Percentiles rank a stretch among this genome's conserved stretches.
phyloP scores from a whole-genome alignment of 2,888 invertebrate genomes.

The Drosophila leonis region DNA sequence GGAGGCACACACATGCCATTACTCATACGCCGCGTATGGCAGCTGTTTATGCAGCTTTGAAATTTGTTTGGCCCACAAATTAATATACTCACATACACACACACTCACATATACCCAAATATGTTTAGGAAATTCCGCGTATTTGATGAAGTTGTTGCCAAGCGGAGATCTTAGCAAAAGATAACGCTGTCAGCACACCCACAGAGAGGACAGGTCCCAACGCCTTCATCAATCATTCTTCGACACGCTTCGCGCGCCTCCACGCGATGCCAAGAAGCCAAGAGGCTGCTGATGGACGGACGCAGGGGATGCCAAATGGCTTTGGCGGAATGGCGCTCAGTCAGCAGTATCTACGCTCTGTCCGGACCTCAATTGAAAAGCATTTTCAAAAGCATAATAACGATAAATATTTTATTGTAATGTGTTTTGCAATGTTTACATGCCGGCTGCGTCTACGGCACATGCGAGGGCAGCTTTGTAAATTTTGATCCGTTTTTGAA shows the following conservation, averaged over 20 bases:
- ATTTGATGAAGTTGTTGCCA: constrained; percentile 57
- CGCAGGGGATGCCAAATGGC: constrained; percentile 39
- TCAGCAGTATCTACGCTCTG: constrained; percentile 38
- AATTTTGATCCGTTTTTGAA: not conserved
- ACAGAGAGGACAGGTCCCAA: constrained; percentile 3
- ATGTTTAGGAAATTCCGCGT: constrained; percentile 37
- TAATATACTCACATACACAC: constrained; percentile 33
- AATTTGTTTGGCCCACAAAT: constrained; percentile 31
- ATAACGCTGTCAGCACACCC: constrained; percentile 63
- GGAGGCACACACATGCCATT: constrained; percentile 52
- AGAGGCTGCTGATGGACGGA: constrained; percentile 9
- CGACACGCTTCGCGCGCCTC: constrained; percentile 25
- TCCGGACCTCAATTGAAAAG: constrained; percentile 81
- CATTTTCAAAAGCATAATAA: constrained; percentile 81
- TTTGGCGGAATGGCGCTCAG: constrained; percentile 32
- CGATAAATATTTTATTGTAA: constrained; percentile 83
- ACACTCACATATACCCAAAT: not conserved
- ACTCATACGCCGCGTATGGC: constrained; percentile 42
- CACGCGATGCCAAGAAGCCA: constrained; percentile 36
- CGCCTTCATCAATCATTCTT: constrained; percentile 70
- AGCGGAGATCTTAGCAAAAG: constrained; percentile 25
- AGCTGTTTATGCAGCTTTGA: constrained; percentile 17
- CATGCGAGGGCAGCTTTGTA: constrained; percentile 30
- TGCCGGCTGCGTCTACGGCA: constrained; percentile 54
- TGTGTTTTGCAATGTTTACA: constrained; percentile 76